These are phyloP conservation scores for Paramormyrops hopkinsi DNA, from an alignment of 2,797 vertebrate genomes.

Conservation along the genomic window DNA sequence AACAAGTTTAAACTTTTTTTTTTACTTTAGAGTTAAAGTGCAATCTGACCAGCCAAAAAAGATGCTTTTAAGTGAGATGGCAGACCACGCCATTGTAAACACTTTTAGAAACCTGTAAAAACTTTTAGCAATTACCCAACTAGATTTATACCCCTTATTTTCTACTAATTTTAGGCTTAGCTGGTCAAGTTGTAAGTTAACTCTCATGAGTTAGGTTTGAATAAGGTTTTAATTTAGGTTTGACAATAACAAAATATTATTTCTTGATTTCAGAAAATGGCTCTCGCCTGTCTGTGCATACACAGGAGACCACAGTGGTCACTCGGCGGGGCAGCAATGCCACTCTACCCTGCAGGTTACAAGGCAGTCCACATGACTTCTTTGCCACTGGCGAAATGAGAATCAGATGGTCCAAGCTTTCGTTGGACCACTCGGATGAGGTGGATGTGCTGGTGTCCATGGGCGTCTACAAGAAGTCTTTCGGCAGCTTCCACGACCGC, in stretches of 20 bases:
- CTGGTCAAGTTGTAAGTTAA: not conserved
- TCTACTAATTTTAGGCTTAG: not conserved
- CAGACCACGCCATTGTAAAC: too few relatives aligned
- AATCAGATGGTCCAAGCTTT: conserved; percentile 87
- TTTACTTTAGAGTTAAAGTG: too few relatives aligned
- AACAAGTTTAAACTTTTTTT: too few relatives aligned
- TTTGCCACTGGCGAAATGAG: conserved; percentile 56
- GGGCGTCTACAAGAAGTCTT: conserved; percentile 77
- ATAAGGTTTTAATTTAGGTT: not conserved
- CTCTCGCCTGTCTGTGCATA: conserved; percentile 57
- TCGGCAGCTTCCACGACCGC: conserved; percentile 66
- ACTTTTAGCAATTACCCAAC: not conserved
- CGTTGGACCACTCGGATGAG: conserved; percentile 67
- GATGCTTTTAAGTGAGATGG: too few relatives aligned
- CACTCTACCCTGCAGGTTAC: conserved; percentile 71
- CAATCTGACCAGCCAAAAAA: too few relatives aligned
- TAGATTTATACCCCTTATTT: not conserved
- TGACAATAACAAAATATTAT: conserved; percentile 10
- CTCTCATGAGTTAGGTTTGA: not conserved
- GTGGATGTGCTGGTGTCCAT: conserved; percentile 78
- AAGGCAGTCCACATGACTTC: conserved; percentile 49
- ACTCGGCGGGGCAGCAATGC: conserved; percentile 70
- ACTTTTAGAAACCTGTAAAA: too few relatives aligned
- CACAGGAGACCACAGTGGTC: conserved; percentile 62
- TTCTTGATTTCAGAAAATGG: conserved; percentile 55